A percentile compares a stretch with the other conserved stretches of the same genome.
These are phyloP conservation scores for Psephotus haematonotus DNA, from an alignment of 2,113 vertebrate species.

Conservation along the genomic window DNA sequence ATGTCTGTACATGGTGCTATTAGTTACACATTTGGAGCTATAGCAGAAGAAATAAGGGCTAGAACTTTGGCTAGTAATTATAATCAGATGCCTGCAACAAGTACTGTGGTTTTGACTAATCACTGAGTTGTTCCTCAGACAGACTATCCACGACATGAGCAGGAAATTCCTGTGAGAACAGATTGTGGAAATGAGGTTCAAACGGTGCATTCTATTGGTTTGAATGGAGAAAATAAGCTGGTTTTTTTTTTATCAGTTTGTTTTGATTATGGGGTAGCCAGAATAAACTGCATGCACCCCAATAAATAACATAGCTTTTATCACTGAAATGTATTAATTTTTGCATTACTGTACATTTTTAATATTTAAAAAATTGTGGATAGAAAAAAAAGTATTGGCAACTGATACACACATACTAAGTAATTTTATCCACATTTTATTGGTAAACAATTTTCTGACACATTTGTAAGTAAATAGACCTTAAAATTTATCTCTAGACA, in stretches of 20 bases:
- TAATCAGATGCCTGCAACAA: slow-evolving; percentile 7
- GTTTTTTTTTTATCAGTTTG: not conserved
- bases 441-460: slow-evolving; percentile 38
- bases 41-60: not conserved
- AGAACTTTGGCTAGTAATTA: slow-evolving; percentile 4
- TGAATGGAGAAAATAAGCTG: not conserved
- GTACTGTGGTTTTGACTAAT: not conserved
- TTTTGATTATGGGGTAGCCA: not conserved
- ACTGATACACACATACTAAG: not conserved
- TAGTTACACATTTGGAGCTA: not conserved
- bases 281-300: not conserved
- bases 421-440: not conserved
- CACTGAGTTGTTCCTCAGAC: not conserved
- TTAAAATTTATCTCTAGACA: slow-evolving; percentile 54
- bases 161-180: slow-evolving; percentile 11
- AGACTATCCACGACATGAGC: not conserved
- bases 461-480: slow-evolving; percentile 28
- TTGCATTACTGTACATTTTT: not conserved
- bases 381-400: not conserved
- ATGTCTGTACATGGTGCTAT: not conserved
- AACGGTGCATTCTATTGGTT: not conserved
- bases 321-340: not conserved
- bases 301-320: not conserved
- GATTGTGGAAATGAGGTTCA: not conserved
- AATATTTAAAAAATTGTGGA: not conserved